phyloP scores from a whole-genome alignment of 1,140 invertebrate species.

The Thalassaphorura encarpata region DNA sequence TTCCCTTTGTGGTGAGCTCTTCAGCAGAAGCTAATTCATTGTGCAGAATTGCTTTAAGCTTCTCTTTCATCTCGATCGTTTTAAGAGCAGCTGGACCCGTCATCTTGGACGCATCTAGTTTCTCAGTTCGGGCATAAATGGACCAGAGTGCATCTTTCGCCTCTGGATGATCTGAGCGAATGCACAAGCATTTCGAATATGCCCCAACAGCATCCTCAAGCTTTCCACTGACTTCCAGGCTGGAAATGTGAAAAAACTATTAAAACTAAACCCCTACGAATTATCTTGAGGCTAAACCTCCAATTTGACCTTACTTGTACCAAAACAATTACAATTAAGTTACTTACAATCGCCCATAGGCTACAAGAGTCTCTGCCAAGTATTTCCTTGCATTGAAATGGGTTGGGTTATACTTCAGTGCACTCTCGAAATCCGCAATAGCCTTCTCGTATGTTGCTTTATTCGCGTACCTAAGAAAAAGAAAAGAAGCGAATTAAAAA shows the following conservation, averaged over 20 bases:
- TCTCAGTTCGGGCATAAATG: conserved; percentile 46
- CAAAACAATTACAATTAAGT: conserved; percentile 1
- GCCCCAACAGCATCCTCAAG: conserved; percentile 60
- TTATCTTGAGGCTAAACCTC: no score
- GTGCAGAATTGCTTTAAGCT: conserved; percentile 50
- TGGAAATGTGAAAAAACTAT: conserved; percentile 7
- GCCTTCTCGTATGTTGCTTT: conserved; percentile 86
- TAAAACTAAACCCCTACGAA: not conserved
- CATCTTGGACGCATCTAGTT: conserved; percentile 50
- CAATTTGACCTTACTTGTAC: not conserved
- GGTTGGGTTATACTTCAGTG: conserved; percentile 71
- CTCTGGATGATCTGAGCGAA: conserved; percentile 73
- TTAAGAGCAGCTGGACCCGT: conserved; percentile 45
- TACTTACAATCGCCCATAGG: conserved; percentile 57
- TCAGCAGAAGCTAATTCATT: conserved; percentile 44
- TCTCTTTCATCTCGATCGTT: conserved; percentile 51
- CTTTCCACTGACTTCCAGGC: conserved; percentile 30
- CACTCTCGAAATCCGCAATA: conserved; percentile 87
- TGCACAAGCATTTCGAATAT: conserved; percentile 67
- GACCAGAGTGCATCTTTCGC: conserved; percentile 69
- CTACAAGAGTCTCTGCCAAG: conserved; percentile 82
- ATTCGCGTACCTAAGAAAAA: conserved; percentile 64
- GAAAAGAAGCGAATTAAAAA: not conserved
- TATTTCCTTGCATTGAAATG: conserved; percentile 93
- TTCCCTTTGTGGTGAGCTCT: conserved; percentile 47